Evolutionary conservation across 1,140 invertebrate genomes (phyloP).

Genomic region (Pentalonia nigronervosa): DNA sequence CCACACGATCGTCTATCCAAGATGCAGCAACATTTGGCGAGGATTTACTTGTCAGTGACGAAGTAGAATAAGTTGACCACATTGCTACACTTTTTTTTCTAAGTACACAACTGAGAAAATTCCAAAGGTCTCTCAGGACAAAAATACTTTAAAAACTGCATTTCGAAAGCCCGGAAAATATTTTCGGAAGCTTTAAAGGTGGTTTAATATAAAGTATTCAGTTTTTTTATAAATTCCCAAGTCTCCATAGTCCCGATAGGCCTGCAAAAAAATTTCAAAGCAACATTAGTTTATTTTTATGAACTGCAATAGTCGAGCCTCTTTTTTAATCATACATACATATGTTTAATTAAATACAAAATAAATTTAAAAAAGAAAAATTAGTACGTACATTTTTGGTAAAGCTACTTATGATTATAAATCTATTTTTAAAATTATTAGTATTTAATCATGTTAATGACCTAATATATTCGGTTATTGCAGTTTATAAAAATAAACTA

Average conservation of each 20-base stretch:
- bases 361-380: neutral
- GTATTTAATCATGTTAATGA: neutral
- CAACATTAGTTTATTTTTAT: too few species aligned
- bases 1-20: neutral
- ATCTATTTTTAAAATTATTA: too few species aligned
- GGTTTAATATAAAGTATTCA: constrained; percentile 9
- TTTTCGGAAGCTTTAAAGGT: neutral
- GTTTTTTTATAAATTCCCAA: neutral
- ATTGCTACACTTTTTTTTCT: neutral
- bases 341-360: neutral
- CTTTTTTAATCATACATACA: too few species aligned
- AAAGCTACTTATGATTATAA: neutral
- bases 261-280: too few species aligned
- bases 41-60: constrained; percentile 41
- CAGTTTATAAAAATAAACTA: neutral
- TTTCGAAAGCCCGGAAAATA: neutral
- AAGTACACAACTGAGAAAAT: neutral
- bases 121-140: neutral
- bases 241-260: neutral
- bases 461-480: neutral
- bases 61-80: constrained; percentile 36
- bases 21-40: constrained; percentile 24
- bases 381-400: neutral
- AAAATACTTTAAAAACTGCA: constrained; percentile 9
- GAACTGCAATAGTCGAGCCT: too few species aligned